These are phyloP conservation scores for Minunthozetes semirufus DNA, from an alignment of 2,888 invertebrate genomes.

Conservation along the genomic window DNA sequence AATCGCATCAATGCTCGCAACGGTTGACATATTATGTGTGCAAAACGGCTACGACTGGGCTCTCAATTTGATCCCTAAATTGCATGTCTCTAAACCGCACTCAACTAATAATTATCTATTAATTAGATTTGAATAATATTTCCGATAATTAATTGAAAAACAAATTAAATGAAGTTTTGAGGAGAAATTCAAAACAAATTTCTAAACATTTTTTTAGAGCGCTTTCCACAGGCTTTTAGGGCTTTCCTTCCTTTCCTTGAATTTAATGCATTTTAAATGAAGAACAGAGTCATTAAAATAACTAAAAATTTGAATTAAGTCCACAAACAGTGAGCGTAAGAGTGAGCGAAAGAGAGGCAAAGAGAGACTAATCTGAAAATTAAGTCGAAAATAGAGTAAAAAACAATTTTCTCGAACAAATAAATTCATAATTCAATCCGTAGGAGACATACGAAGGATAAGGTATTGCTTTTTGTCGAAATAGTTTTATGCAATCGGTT, in stretches of 20 bases:
- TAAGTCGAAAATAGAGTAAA: constrained; percentile 6
- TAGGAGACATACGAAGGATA: constrained; percentile 1
- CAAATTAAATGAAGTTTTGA: too few relatives aligned
- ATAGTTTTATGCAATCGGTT: neutral
- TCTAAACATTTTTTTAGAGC: too few relatives aligned
- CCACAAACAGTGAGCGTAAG: neutral
- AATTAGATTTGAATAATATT: too few relatives aligned
- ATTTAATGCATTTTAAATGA: neutral
- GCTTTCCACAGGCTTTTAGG: neutral
- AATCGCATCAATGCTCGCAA: neutral
- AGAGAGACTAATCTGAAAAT: neutral
- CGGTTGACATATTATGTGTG: neutral
- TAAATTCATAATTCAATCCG: neutral
- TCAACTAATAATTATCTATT: too few relatives aligned
- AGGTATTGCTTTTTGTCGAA: neutral
- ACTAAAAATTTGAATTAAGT: neutral
- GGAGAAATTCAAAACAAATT: too few relatives aligned
- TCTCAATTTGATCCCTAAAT: too few relatives aligned
- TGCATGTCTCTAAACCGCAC: too few relatives aligned
- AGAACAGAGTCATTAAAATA: too few relatives aligned
- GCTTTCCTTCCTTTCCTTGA: neutral
- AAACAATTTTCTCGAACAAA: neutral
- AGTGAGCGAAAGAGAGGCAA: constrained; percentile 11
- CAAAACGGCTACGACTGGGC: neutral
- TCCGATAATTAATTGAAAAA: too few relatives aligned